Base-by-base conservation (phyloP, 1,140 invertebrate species). In the Drosophila sturtevanti region DNA sequence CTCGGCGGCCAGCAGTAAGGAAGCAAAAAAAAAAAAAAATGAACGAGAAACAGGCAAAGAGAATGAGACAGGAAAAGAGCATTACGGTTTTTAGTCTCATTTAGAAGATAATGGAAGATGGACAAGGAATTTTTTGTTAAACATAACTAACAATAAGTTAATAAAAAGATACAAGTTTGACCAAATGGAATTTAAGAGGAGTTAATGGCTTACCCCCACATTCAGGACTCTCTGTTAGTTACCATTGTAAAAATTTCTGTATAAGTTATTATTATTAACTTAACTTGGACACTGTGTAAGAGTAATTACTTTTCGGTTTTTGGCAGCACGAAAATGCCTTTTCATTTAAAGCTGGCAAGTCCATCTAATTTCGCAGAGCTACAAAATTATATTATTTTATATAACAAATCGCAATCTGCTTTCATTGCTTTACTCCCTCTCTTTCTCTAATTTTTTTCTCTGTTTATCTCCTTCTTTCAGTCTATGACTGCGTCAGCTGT, bases 401-500 rank as follows among this genome's bases (percentile, higher is more conserved):
- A 38, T 68, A 63, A 48, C 21, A 70, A 51, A 48, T 52, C 31
- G 38, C 59, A 27, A 16, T 16, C 22, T 72, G 27, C 18, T 38
- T 38, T 48, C 41, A 48, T 48, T 18, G 41, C 41, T 34, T 14
- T 58, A 7, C 16, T 7, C 14, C 52, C 4, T 41, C 41, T 9
- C 11, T 9, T 24, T 55, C 22, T 52, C 7, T n/a, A 4, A 22
- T 35, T 14, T 31, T 21, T 64, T 31, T 41, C 31, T 60, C 31
- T 41, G 48, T 18, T 21, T 58, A 54, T 75, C 67, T 63, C 22
- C 21, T 24, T 60, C 51, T 44, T 12, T 54, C 35, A 55, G 31
- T 68, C 72, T 79, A 79, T 68, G 76, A 58, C 66, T 12, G 79
- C 84, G 84, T 82, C 82, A 87, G 82, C 84, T 87, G 84, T 82